Percentiles rank a stretch among this genome's conserved stretches.
These are phyloP conservation scores for Frieseomelitta varia DNA, from an alignment of 1,140 invertebrate genomes.

Conservation along the genomic window DNA sequence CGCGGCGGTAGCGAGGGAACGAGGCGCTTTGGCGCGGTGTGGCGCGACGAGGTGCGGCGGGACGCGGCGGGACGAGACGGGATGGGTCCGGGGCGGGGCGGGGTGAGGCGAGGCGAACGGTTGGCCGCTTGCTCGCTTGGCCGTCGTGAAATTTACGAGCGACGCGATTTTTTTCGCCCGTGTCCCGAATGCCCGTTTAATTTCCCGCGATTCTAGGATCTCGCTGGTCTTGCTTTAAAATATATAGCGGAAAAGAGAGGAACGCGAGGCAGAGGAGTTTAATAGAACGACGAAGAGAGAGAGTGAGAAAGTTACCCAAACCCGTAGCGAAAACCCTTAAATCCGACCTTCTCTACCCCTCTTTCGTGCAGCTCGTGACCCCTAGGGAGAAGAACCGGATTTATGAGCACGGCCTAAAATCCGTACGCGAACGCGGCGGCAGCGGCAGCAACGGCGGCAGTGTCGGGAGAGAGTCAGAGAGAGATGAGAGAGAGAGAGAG, in stretches of 20 bases:
- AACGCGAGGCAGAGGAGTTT: neutral
- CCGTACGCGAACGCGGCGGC: slow-evolving; percentile 49
- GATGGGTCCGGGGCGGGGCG: slow-evolving; percentile 10
- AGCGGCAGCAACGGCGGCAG: slow-evolving; percentile 23
- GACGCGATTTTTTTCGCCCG: slow-evolving; percentile 49
- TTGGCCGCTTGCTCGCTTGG: neutral
- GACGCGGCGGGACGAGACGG: slow-evolving; percentile 24
- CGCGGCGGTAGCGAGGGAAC: neutral
- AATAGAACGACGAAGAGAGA: neutral
- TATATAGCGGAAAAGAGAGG: slow-evolving; percentile 17
- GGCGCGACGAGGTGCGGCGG: slow-evolving; percentile 42
- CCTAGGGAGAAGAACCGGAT: slow-evolving; percentile 50
- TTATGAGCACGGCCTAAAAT: slow-evolving; percentile 65
- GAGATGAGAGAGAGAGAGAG: neutral
- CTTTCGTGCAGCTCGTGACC: neutral
- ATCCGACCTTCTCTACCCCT: slow-evolving; percentile 33
- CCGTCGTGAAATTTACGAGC: slow-evolving; percentile 47
- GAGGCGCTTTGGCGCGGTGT: slow-evolving; percentile 9
- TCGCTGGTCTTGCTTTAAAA: slow-evolving; percentile 18
- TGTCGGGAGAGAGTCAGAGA: neutral
- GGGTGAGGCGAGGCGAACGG: slow-evolving; percentile 39
- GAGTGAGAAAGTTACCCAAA: neutral
- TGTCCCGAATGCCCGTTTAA: slow-evolving; percentile 36
- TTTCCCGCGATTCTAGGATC: slow-evolving; percentile 42
- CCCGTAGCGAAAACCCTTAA: slow-evolving; percentile 57